A percentile compares a stretch with the other conserved stretches of the same genome.
These are phyloP conservation scores for Hirtodrosophila alboralis DNA, from an alignment of 2,888 invertebrate species.

Conservation along the genomic window DNA sequence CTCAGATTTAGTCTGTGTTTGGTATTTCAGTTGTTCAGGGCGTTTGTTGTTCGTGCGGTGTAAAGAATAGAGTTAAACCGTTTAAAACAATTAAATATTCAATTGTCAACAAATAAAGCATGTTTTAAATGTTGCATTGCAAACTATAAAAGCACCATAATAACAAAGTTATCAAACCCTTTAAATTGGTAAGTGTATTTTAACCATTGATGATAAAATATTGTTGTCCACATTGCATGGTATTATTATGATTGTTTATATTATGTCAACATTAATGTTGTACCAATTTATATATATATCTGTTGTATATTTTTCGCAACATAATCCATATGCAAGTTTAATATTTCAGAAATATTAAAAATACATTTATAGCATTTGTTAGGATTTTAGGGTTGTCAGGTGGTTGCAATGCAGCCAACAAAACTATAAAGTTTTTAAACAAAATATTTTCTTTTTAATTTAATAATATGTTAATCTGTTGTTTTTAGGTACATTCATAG, in stretches of 20 bases:
- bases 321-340: slow-evolving; percentile 6
- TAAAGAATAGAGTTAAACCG: slow-evolving; percentile 56
- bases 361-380: slow-evolving; percentile 18
- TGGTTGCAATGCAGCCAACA: background rate
- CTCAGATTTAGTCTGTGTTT: slow-evolving; percentile 50
- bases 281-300: background rate
- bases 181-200: slow-evolving; percentile 4
- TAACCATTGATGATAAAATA: background rate
- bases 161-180: background rate
- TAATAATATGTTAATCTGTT: background rate
- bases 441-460: background rate
- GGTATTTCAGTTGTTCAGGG: slow-evolving; percentile 51
- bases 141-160: slow-evolving; percentile 1
- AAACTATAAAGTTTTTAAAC: background rate
- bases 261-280: background rate
- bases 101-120: slow-evolving; percentile 1
- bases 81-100: slow-evolving; percentile 25
- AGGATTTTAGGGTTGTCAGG: slow-evolving; percentile 66
- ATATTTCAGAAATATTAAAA: slow-evolving; percentile 10
- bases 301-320: slow-evolving; percentile 1
- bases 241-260: slow-evolving; percentile 13
- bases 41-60: slow-evolving; percentile 25
- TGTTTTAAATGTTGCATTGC: background rate
- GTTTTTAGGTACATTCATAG: background rate
- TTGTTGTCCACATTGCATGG: background rate